Base-by-base conservation (phyloP, 2,888 invertebrate species). In the Drosophila trichaetosa region DNA sequence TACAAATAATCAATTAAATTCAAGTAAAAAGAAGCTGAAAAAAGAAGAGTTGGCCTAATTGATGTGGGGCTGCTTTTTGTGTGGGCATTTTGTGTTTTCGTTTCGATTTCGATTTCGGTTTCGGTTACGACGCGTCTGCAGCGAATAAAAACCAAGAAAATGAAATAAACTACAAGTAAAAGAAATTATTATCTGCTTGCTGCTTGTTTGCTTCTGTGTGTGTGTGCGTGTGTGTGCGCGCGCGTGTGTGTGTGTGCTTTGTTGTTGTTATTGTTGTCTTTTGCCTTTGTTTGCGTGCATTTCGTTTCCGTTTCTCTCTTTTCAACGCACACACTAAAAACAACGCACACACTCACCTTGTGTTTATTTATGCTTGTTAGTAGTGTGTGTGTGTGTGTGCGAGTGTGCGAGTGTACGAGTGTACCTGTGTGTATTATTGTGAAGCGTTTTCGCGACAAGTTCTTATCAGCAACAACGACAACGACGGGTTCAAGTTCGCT, bases 1-100 rank as follows among this genome's bases (percentile, higher is more conserved):
- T 65, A 74, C 61, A 77, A 69, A 75, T 74, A 82, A 76, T 75
- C 81, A 80, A 80, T 79, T 79, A 71, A 79, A 73, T 76, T 67
- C 65, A 67, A 73, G 58, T 69, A 77, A 56, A 29, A 21, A 46
- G 46, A 46, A 46, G 46, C 24, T 24, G 16, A 21, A 21, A 27
- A 24, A 56, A 38, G 38, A 53, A 53, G 36, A 42, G 59, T 56
- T 77, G 76, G 69, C 69, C 79, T 65, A 74, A 73, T 73, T 79
- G 67, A 59, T 60, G 64, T 67, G 60, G 31, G 34, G 57, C 54
- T 46, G 48, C 24, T 40, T 69, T 65, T 59, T 42, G 51, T 71
- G 48, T 58, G 48, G 33, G 62, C 61, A 42, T 49, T 36, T 57
- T 57, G 54, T 54, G 38, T 58, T 78, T 71, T 79, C 65, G 60